Percentiles rank a stretch among this genome's conserved stretches.
Evolutionary conservation across 2,113 vertebrate genomes (phyloP).

Genomic region (Centropristis striata): DNA sequence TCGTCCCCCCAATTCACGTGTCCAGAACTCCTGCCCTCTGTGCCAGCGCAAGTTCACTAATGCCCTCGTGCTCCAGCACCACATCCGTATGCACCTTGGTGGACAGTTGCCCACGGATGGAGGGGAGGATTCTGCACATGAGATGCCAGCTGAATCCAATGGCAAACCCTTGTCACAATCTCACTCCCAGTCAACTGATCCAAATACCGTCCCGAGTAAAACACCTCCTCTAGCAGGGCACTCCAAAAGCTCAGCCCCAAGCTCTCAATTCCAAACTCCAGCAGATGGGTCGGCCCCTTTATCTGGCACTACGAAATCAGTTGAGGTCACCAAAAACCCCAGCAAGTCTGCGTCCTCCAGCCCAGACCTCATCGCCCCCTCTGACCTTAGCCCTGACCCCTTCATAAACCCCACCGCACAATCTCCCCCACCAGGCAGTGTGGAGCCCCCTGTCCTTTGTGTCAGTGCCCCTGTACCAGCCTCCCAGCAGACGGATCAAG

Average conservation of each 20-base stretch:
- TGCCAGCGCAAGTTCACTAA: constrained; percentile 95
- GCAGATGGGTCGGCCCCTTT: constrained; percentile 28
- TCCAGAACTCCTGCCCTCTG: constrained; percentile 92
- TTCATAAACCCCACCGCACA: constrained; percentile 68
- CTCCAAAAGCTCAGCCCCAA: constrained; percentile 49
- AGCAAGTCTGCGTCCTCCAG: constrained; percentile 71
- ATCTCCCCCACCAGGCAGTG: constrained; percentile 58
- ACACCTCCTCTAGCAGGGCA: constrained; percentile 49
- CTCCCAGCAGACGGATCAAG: constrained; percentile 42
- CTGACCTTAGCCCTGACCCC: constrained; percentile 81
- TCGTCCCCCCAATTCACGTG: constrained; percentile 87
- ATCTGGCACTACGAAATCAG: constrained; percentile 47
- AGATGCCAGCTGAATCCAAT: constrained; percentile 60
- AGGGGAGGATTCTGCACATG: constrained; percentile 71
- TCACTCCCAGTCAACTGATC: constrained; percentile 64
- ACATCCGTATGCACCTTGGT: constrained; percentile 94
- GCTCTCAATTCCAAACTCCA: constrained; percentile 56
- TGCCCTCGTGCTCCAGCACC: constrained; percentile 93
- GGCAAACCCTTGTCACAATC: constrained; percentile 55
- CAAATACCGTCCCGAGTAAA: constrained; percentile 48
- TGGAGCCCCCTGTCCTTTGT: constrained; percentile 78
- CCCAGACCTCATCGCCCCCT: constrained; percentile 73
- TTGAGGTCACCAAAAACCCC: constrained; percentile 46
- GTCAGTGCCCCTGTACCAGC: constrained; percentile 63
- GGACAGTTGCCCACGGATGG: constrained; percentile 90